phyloP scores from a whole-genome alignment of 2,888 invertebrate species.

The Pyrgus malvae region DNA sequence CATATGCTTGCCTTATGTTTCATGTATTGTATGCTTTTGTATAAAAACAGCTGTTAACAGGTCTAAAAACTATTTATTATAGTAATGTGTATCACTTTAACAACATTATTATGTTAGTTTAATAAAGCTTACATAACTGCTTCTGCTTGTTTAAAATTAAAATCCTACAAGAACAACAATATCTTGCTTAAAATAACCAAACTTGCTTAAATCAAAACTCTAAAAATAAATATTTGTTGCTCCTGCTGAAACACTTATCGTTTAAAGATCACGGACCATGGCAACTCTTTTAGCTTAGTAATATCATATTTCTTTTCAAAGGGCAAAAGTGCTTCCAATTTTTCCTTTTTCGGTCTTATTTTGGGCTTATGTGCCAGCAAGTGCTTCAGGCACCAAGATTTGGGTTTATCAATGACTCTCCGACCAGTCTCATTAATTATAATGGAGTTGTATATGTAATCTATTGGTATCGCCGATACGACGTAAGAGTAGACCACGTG shows the following conservation, averaged over 20 bases:
- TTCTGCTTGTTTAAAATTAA: constrained; percentile 8
- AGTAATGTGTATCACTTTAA: background rate
- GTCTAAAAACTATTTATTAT: background rate
- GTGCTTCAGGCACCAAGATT: constrained; percentile 39
- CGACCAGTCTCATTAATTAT: constrained; percentile 43
- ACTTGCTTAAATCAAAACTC: constrained; percentile 30
- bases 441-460: constrained; percentile 63
- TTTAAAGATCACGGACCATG: constrained; percentile 72
- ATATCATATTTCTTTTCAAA: constrained; percentile 57
- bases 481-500: constrained; percentile 61
- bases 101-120: background rate
- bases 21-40: no score
- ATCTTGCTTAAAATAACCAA: constrained; percentile 30
- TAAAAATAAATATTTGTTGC: background rate
- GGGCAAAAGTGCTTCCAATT: constrained; percentile 38
- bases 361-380: constrained; percentile 38
- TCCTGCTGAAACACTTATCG: constrained; percentile 41
- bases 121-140: constrained; percentile 16
- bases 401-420: constrained; percentile 36
- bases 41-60: background rate
- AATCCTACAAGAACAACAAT: constrained; percentile 11
- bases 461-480: constrained; percentile 57
- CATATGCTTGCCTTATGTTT: no score
- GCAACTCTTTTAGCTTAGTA: constrained; percentile 54
- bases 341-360: constrained; percentile 38